Conservation (phyloP, 2,113 vertebrate genomes). For the Illadopsis cleaveri region DNA sequence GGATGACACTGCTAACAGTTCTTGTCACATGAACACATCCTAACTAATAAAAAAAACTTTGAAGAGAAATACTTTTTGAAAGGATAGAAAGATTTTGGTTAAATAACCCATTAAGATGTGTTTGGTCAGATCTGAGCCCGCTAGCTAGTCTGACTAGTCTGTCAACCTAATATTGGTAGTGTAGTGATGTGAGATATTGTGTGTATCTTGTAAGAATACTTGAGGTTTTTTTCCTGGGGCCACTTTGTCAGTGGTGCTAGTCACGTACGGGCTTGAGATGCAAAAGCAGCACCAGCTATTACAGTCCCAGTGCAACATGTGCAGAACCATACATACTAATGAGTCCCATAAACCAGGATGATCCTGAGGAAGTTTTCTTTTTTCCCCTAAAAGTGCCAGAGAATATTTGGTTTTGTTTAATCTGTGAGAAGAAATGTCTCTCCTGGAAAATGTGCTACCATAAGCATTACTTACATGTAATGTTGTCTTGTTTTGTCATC, state of each 20-base stretch:
- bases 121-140: not conserved
- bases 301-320: not conserved
- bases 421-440: not conserved
- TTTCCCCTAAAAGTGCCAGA: not conserved
- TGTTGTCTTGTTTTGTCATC: not conserved
- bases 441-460: not conserved
- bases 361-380: not conserved
- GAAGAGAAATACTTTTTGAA: not conserved
- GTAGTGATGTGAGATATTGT: not conserved
- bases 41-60: not conserved
- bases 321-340: not conserved
- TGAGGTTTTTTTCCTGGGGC: not conserved
- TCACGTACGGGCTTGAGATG: not conserved
- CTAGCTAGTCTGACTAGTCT: not conserved
- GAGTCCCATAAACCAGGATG: not conserved
- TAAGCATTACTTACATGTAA: not conserved
- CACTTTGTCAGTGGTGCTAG: not conserved
- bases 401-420: not conserved
- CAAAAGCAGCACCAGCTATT: not conserved
- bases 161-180: not conserved
- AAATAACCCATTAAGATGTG: not conserved
- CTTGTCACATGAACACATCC: not conserved
- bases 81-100: not conserved
- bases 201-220: not conserved
- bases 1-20: not conserved